Percentiles rank a stretch among this genome's conserved stretches.
These are phyloP conservation scores for Stenchaetothrips biformis DNA, from an alignment of 2,888 invertebrate genomes.

Conservation along the genomic window DNA sequence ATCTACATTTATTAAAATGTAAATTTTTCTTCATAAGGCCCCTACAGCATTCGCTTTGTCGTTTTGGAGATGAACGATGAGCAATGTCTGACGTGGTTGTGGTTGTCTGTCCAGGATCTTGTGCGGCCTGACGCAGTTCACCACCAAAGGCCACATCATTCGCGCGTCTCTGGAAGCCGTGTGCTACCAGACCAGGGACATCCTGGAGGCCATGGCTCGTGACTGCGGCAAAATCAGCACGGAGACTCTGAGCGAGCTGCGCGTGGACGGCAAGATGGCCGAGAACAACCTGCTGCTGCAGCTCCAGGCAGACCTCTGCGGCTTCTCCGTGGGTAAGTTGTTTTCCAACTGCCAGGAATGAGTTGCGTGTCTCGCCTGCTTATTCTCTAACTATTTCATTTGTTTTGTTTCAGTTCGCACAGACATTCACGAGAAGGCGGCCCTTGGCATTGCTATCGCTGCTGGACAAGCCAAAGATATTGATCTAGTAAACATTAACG, in stretches of 20 bases:
- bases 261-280: conserved; percentile 93
- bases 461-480: conserved; percentile 77
- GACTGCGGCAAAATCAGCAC: conserved; percentile 62
- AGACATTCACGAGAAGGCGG: conserved; percentile 81
- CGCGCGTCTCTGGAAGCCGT: conserved; percentile 92
- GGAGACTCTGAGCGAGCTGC: conserved; percentile 69
- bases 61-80: no score
- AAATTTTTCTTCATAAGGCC: neutral
- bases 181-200: conserved; percentile 92
- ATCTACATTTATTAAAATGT: conserved; percentile 3
- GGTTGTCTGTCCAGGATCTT: conserved; percentile 62
- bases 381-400: conserved; percentile 28
- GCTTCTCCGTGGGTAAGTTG: conserved; percentile 78
- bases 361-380: no score
- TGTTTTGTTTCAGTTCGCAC: conserved; percentile 61
- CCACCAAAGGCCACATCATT: conserved; percentile 87
- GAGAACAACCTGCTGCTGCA: conserved; percentile 90
- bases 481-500: conserved; percentile 61
- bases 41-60: no score
- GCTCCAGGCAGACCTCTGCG: conserved; percentile 88
- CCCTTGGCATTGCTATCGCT: conserved; percentile 88
- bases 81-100: neutral
- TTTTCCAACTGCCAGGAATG: conserved; percentile 19
- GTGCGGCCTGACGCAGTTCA: conserved; percentile 89
- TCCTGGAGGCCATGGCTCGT: conserved; percentile 89